Conservation (phyloP, 2,888 invertebrate species). For the Rhagonycha fulva region DNA sequence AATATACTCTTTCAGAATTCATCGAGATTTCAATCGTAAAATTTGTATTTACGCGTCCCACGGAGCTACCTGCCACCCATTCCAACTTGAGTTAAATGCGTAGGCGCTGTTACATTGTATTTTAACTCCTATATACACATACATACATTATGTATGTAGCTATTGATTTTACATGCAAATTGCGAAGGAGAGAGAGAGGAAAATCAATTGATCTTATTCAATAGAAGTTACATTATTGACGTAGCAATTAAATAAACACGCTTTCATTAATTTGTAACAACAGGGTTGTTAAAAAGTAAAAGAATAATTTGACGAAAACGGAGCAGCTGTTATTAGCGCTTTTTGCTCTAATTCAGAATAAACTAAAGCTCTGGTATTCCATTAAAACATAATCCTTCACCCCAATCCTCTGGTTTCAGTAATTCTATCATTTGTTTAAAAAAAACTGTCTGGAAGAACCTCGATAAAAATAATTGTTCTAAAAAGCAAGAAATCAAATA, state of each 20-base stretch:
- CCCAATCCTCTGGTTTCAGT: neutral
- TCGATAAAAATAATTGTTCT: neutral
- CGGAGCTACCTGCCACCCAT: too few relatives aligned
- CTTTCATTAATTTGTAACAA: neutral
- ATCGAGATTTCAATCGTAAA: too few relatives aligned
- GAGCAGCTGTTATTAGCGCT: neutral
- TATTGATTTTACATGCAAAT: neutral
- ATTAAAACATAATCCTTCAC: neutral
- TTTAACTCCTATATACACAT: neutral
- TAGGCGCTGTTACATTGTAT: neutral
- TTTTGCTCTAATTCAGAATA: neutral
- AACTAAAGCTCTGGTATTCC: neutral
- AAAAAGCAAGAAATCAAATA: neutral
- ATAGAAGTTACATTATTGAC: neutral
- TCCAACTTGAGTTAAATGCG: too few relatives aligned
- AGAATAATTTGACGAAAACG: neutral
- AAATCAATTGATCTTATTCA: neutral
- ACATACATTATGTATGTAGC: neutral
- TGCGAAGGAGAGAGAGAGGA: neutral
- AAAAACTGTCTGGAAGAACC: neutral
- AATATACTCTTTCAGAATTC: too few relatives aligned
- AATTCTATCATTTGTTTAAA: neutral
- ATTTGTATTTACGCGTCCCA: too few relatives aligned
- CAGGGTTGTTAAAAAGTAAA: neutral
- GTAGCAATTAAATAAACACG: neutral